Conservation (phyloP, 1,140 invertebrate species). For the Doryteuthis pealeii region DNA sequence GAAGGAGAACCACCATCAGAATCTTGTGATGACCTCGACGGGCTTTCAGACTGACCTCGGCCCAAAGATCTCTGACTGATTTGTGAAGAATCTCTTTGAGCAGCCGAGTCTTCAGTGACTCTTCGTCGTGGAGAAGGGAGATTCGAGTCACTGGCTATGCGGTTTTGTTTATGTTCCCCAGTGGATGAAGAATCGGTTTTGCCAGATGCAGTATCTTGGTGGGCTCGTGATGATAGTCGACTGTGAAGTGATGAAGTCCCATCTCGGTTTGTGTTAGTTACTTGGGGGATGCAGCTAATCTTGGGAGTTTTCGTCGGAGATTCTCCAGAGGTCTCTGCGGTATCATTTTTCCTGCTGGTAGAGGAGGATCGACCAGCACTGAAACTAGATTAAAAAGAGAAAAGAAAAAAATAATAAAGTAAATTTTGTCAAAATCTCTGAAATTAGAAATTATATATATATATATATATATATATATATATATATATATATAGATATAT, state of each 20-base stretch:
- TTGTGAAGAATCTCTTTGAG: no score
- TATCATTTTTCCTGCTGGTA: background rate
- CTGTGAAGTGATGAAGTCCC: background rate
- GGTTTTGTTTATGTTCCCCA: no score
- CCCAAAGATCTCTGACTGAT: no score
- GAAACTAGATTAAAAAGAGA: background rate
- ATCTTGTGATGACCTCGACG: background rate
- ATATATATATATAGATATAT: no score
- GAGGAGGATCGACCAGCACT: background rate
- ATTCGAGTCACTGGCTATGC: no score
- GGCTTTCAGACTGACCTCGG: background rate
- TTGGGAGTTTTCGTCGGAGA: background rate
- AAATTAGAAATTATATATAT: no score
- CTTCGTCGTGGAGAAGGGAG: no score
- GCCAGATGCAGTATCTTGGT: no score
- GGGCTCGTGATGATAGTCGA: background rate
- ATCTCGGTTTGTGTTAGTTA: background rate
- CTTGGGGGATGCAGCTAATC: background rate
- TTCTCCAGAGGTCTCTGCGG: background rate
- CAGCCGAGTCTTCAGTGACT: no score
- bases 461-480: no score
- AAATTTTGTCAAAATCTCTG: no score
- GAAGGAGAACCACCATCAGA: background rate
- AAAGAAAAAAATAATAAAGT: background rate
- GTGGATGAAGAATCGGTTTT: no score